Evolutionary conservation across 2,888 invertebrate genomes (phyloP), one percentile per base, ranked within the genome.

Genomic region (Tetropium fuscum): DNA sequence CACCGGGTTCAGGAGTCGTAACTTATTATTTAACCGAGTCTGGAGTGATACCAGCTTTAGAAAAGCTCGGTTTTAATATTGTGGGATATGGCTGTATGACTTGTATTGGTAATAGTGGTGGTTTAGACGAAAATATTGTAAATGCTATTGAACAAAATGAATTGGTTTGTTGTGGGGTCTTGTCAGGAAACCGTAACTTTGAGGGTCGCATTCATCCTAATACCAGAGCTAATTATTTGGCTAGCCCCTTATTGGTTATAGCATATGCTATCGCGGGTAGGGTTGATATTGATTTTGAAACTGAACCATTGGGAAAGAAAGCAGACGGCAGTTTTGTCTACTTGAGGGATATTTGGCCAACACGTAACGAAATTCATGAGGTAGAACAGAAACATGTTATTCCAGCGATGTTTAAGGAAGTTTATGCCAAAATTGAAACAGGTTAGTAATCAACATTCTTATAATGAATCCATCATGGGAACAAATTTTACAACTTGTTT

Each of bases 1-100:
- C 98, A 0, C 99, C 99, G 0, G 97, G 81, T 27, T 81, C 81
- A 1, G 81, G 81, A 1, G 81, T 81, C 1, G 81, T 81, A 6
- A 82, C 81, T 18, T 76, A 76, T 59, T 84, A 83, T 69, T 73
- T 83, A 3, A 84, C 87, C 78, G 96, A 97, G 78, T 96, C 96
- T 1, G 97, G 97, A 0, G 97, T 98, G 1, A 88, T 95, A 10
- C 94, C 95, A 0, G 92, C 91, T 73, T 81, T 98, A 53, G 90
- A 92, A 71, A 85, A 91, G 77, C 84, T 98, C 1, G 98, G 98
- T 4, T 99, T 98, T 80, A 89, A 94, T 16, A 90, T 95, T 43
- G 97, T 98, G 0, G 98, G 98, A n/a, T 99, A 98, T 77, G 98
- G 98, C 0, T 99, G 99, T 80, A 98, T 98, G 98, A 98, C 98